A percentile compares a stretch with the other conserved stretches of the same genome.
Evolutionary conservation across 2,888 invertebrate species (phyloP).

Genomic region (Dendrolimus houi): DNA sequence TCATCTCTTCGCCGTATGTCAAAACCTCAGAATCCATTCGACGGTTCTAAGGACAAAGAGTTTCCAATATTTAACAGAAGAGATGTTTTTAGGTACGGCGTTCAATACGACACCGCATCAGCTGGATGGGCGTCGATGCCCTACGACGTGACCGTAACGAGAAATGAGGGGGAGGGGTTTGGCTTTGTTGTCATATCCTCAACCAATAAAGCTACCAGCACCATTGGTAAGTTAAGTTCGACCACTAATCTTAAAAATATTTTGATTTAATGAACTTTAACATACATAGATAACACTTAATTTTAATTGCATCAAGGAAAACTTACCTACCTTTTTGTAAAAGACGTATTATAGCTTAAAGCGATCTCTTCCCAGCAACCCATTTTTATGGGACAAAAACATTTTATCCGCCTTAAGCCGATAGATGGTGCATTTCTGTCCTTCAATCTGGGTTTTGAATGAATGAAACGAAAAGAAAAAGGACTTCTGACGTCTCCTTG

Average conservation of each 20-base stretch:
- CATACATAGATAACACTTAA: background rate
- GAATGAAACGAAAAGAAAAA: too few species aligned
- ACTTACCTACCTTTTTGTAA: background rate
- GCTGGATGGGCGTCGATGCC: slow-evolving; percentile 78
- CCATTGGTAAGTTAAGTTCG: slow-evolving; percentile 80
- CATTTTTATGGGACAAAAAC: too few species aligned
- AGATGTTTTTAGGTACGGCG: slow-evolving; percentile 54
- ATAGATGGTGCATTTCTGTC: too few species aligned
- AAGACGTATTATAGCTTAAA: too few species aligned
- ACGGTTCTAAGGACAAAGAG: too few species aligned
- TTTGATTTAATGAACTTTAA: background rate
- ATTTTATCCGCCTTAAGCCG: too few species aligned
- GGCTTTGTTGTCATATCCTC: slow-evolving; percentile 99
- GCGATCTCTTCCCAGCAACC: too few species aligned
- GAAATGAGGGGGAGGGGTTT: slow-evolving; percentile 96
- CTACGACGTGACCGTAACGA: slow-evolving; percentile 93
- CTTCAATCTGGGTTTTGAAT: too few species aligned
- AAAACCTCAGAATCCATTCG: too few species aligned
- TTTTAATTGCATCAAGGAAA: background rate
- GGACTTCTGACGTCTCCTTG: too few species aligned
- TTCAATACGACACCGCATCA: slow-evolving; percentile 49
- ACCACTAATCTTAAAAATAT: background rate
- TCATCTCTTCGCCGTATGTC: too few species aligned
- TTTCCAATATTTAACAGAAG: too few species aligned
- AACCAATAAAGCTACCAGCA: slow-evolving; percentile 87